Conservation (phyloP, 2,888 invertebrate species). For the Zygogramma bicolorata region DNA sequence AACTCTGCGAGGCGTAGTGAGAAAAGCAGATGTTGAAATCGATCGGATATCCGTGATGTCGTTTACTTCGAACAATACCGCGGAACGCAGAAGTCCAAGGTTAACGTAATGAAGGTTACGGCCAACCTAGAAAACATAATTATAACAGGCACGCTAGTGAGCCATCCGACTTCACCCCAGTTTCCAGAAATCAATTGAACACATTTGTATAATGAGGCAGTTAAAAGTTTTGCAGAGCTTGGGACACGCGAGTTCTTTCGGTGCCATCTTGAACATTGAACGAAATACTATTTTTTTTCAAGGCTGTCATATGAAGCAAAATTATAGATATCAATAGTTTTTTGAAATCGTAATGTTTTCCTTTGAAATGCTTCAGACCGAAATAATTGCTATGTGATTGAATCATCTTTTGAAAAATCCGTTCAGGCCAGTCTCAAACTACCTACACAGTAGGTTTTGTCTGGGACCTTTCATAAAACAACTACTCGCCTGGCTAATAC, state of each 20-base stretch:
- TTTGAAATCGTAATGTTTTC: too few species aligned
- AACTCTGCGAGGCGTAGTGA: not conserved
- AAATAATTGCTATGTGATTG: too few species aligned
- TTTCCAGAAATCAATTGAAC: conserved; percentile 11
- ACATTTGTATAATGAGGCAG: not conserved
- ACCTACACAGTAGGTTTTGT: too few species aligned
- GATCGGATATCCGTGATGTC: conserved; percentile 1
- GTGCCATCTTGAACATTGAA: not conserved
- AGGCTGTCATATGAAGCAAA: too few species aligned
- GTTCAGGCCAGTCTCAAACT: too few species aligned
- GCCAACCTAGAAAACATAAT: conserved; percentile 21
- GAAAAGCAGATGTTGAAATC: not conserved
- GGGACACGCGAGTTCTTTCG: conserved; percentile 2
- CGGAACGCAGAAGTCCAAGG: conserved; percentile 18
- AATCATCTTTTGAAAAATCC: too few species aligned
- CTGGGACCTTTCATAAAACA: too few species aligned
- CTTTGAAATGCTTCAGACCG: too few species aligned
- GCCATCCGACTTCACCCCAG: not conserved
- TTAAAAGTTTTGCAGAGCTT: not conserved
- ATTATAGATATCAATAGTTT: too few species aligned
- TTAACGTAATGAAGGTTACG: conserved; percentile 10
- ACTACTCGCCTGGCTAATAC: too few species aligned
- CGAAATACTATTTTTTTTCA: not conserved
- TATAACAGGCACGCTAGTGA: conserved; percentile 14
- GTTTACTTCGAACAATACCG: conserved; percentile 1